Conservation (phyloP, 1,140 invertebrate genomes). For the Philotrypesis tridentata region DNA sequence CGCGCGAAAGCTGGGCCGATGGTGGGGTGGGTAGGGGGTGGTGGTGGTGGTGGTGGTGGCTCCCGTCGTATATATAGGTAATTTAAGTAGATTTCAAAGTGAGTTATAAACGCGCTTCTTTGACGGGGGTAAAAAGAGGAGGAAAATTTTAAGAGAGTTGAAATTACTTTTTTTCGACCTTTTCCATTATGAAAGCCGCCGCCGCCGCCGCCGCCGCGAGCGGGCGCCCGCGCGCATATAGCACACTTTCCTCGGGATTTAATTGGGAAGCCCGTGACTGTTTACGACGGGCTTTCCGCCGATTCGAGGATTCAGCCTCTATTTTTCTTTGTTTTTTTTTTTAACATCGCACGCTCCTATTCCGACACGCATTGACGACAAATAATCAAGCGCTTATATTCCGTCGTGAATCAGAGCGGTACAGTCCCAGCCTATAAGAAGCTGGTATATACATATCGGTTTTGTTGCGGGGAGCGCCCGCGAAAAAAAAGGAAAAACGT, state of each 20-base stretch:
- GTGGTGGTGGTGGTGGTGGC: too few species aligned
- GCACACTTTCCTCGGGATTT: background rate
- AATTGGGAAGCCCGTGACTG: conserved; percentile 24
- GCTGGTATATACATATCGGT: too few species aligned
- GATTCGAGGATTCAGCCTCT: background rate
- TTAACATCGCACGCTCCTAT: too few species aligned
- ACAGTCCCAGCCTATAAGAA: too few species aligned
- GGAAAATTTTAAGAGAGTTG: conserved; percentile 28
- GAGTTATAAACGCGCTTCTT: conserved; percentile 31
- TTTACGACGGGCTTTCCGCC: background rate
- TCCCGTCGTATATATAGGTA: background rate
- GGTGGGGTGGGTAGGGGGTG: too few species aligned
- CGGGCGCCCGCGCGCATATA: too few species aligned
- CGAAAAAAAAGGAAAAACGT: background rate
- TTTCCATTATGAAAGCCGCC: conserved; percentile 6
- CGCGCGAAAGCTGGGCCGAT: too few species aligned
- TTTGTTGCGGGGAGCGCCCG: too few species aligned
- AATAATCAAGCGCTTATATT: too few species aligned
- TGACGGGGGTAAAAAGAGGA: background rate
- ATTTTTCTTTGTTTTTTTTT: too few species aligned
- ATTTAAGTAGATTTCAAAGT: conserved; percentile 46
- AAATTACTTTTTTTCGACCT: conserved; percentile 20
- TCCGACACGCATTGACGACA: too few species aligned
- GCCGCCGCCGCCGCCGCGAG: background rate
- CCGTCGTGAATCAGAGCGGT: too few species aligned